A percentile compares a stretch with the other conserved stretches of the same genome.
Conservation (phyloP, 2,113 vertebrate species). For the Proterorhinus semilunaris region DNA sequence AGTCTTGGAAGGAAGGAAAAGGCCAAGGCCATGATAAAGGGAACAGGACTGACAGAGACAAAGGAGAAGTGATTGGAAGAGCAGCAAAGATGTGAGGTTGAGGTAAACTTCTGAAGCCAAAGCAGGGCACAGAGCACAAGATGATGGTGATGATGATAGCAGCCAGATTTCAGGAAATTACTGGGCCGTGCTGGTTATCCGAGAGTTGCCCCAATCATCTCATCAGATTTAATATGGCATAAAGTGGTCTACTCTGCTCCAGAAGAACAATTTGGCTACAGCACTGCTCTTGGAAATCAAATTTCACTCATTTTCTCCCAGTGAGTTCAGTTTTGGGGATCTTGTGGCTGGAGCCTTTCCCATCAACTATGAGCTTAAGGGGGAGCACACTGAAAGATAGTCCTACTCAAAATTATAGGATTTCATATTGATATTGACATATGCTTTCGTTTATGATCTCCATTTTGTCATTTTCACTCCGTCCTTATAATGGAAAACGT, state of each 20-base stretch:
- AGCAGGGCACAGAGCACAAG: not conserved
- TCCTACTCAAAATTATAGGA: too few relatives aligned
- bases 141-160: not conserved
- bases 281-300: not conserved
- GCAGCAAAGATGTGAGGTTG: slow-evolving; percentile 42
- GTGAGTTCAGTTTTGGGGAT: not conserved
- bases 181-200: not conserved
- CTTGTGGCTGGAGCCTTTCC: not conserved
- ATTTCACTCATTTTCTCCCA: not conserved
- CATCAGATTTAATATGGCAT: not conserved
- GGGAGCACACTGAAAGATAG: not conserved
- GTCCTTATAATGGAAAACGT: slow-evolving; percentile 2
- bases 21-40: slow-evolving; percentile 32
- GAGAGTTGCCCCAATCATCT: not conserved
- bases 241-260: not conserved
- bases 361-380: not conserved
- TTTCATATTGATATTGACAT: too few relatives aligned
- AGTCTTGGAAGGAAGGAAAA: slow-evolving; percentile 36
- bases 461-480: not conserved
- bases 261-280: slow-evolving; percentile 2
- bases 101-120: slow-evolving; percentile 28
- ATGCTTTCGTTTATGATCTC: not conserved
- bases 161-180: not conserved
- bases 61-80: slow-evolving; percentile 34
- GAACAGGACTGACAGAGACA: slow-evolving; percentile 36